Percentiles rank a stretch among this genome's conserved stretches.
These are phyloP conservation scores for Sinosuthora webbiana DNA, from an alignment of 2,113 vertebrate genomes.

Conservation along the genomic window DNA sequence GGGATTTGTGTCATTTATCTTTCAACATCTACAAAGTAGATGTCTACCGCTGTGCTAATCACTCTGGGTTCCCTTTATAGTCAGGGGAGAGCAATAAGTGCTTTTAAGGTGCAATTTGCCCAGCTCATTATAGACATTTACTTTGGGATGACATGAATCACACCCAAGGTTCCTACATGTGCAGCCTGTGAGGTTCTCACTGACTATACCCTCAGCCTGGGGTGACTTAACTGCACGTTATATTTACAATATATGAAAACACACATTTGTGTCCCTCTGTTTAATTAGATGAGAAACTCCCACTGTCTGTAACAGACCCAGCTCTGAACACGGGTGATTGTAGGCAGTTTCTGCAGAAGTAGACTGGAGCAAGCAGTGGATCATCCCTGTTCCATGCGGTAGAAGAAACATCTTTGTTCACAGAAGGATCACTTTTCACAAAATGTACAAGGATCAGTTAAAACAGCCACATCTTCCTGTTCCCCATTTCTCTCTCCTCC, in stretches of 20 bases:
- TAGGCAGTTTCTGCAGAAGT: not conserved
- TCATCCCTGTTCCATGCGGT: not conserved
- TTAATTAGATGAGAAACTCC: not conserved
- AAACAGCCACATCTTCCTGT: not conserved
- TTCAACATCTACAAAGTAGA: slow-evolving; percentile 52
- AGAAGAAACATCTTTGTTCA: not conserved
- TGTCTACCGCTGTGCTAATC: slow-evolving; percentile 28
- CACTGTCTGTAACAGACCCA: not conserved
- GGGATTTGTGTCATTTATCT: slow-evolving; percentile 27
- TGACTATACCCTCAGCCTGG: not conserved
- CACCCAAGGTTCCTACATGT: not conserved
- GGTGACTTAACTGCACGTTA: not conserved
- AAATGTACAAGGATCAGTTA: not conserved
- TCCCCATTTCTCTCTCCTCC: not conserved
- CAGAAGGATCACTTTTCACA: not conserved
- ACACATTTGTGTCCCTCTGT: not conserved
- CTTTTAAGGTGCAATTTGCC: slow-evolving; percentile 40
- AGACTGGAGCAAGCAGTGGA: not conserved
- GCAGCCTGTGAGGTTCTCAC: not conserved
- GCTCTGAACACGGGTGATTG: fast-evolving
- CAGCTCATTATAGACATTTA: not conserved
- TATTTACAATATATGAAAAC: not conserved
- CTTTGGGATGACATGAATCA: slow-evolving; percentile 1
- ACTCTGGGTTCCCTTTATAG: not conserved
- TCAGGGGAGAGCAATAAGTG: slow-evolving; percentile 1